Evolutionary conservation across 2,113 vertebrate species (phyloP).

Genomic region (Pica pica): DNA sequence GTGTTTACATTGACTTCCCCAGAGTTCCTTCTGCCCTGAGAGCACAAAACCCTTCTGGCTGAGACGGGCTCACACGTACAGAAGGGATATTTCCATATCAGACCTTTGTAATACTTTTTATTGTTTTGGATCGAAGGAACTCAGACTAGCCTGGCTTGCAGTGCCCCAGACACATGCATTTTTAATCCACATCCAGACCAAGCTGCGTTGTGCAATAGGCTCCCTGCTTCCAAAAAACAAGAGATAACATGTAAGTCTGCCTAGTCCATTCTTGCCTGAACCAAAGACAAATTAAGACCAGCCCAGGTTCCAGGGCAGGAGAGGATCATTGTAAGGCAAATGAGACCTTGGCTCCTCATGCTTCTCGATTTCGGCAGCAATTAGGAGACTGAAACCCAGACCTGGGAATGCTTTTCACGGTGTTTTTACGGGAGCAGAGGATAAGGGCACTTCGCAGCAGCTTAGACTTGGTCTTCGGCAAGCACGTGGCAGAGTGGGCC

Average conservation of each 20-base stretch:
- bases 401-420: background rate
- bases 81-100: background rate
- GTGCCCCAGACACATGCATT: conserved; percentile 42
- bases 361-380: conserved; percentile 20
- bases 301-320: conserved; percentile 69
- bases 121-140: background rate
- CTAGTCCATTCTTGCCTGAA: conserved; percentile 66
- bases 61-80: background rate
- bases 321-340: conserved; percentile 61
- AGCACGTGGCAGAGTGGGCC: background rate
- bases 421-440: background rate
- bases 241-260: conserved; percentile 66
- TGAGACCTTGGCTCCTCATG: background rate
- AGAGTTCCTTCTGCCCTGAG: background rate
- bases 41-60: background rate
- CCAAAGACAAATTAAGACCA: conserved; percentile 69
- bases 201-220: conserved; percentile 56
- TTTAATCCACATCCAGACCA: conserved; percentile 48
- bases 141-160: background rate
- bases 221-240: conserved; percentile 62
- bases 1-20: background rate
- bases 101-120: background rate
- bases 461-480: background rate
- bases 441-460: background rate
- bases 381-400: conserved; percentile 30